Conservation (phyloP, 2,888 invertebrate genomes). For the Flexamia atlantica region DNA sequence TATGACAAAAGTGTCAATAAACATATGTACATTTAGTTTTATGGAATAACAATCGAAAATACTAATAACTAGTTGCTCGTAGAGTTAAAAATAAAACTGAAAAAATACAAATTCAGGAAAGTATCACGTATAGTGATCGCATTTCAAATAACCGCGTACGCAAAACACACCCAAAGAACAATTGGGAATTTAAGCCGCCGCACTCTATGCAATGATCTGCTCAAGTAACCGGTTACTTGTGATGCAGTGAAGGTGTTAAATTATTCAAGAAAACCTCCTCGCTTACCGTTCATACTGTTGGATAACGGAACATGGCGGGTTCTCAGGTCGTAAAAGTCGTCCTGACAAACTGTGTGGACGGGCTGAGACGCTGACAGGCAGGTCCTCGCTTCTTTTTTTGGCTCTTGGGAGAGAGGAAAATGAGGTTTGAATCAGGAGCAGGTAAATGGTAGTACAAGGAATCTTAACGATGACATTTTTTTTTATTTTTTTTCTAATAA, state of each 20-base stretch:
- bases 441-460: not conserved
- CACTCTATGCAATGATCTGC: no score
- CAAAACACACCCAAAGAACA: no score
- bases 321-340: constrained; percentile 6
- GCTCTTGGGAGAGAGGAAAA: not conserved
- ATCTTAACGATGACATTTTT: not conserved
- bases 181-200: no score
- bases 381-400: not conserved
- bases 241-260: no score
- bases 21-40: no score
- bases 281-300: not conserved
- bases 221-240: no score
- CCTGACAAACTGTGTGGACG: not conserved
- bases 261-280: not conserved
- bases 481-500: not conserved
- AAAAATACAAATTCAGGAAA: no score
- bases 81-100: not conserved
- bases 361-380: not conserved
- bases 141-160: no score
- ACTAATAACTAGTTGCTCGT: no score
- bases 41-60: no score
- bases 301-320: not conserved
- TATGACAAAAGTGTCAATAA: no score
- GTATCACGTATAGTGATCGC: no score
- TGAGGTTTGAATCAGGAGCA: not conserved